Evolutionary conservation across 2,113 vertebrate genomes (phyloP), one percentile per base, ranked within the genome.

Genomic region (Barnardius zonarius): DNA sequence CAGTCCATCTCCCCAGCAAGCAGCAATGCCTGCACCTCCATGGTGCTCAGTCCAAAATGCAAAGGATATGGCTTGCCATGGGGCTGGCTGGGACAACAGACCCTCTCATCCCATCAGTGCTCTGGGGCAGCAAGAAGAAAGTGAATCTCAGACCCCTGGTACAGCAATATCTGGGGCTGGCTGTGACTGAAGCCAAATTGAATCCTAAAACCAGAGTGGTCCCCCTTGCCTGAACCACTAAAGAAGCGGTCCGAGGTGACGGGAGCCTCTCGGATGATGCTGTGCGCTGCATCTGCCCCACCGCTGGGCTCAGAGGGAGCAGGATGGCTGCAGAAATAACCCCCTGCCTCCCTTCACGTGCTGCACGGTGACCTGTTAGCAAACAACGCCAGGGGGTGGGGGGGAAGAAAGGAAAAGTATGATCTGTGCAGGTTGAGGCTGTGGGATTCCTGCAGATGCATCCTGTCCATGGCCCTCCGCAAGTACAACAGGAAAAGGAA

Each of bases 381-480:
- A 61, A 90, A 82, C 86, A 91, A n/a, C 28, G 2, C 73, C 6
- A 10, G 61, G 83, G 80, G 81, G 83, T 87, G 81, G 90, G 82
- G 88, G 87, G 54, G 83, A 93, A 94, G 82, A 93, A 95, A 96
- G 92, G 94, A 95, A 95, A 97, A 94, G 86, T 92, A 93, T 69
- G 64, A 91, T 94, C 86, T 67, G 68, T 95, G 95, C 97, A 96
- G 97, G 96, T 95, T 97, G 92, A 93, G 93, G 88, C 85, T 94
- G 88, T 91, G 96, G 95, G 96, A 97, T 98, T 97, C 97, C 96
- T 98, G 97, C 97, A 98, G 97, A 97, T 98, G 97, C 78, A 97
- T 98, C 97, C 97, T 98, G 97, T 97, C 95, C 61, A 2, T 13
- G 48, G 94, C 88, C 69, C 93, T 93, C 86, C 7, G 24, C 66